Conservation (phyloP, 2,888 invertebrate genomes). For the Cosmia trapezina region DNA sequence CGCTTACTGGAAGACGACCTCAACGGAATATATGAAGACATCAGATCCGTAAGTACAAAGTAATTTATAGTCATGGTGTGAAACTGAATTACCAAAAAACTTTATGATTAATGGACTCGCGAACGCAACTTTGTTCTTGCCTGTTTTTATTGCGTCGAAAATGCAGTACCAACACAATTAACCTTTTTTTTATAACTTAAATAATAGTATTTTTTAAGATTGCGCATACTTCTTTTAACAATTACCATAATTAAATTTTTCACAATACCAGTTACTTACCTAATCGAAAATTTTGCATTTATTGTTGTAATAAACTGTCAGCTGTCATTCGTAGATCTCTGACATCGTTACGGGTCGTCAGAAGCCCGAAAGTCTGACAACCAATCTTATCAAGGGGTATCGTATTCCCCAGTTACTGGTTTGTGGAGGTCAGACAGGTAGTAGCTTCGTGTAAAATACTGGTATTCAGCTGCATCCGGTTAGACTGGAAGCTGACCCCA, state of each 20-base stretch:
- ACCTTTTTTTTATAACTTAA: conserved; percentile 10
- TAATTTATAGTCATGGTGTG: conserved; percentile 28
- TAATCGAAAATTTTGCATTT: conserved; percentile 7
- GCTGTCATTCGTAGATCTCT: too few species aligned
- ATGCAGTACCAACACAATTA: conserved; percentile 13
- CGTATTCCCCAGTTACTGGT: too few species aligned
- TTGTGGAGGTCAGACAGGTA: too few species aligned
- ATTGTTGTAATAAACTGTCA: not conserved
- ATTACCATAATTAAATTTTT: conserved; percentile 28
- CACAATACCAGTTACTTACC: conserved; percentile 5
- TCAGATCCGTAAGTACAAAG: conserved; percentile 92
- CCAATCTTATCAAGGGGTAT: too few species aligned
- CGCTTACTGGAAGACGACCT: conserved; percentile 96
- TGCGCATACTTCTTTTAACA: conserved; percentile 29
- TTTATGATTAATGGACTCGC: conserved; percentile 32
- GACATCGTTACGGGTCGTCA: too few species aligned
- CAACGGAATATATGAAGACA: conserved; percentile 95
- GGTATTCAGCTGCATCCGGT: too few species aligned
- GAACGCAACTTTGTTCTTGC: conserved; percentile 28
- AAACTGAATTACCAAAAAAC: conserved; percentile 30
- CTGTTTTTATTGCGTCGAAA: conserved; percentile 30
- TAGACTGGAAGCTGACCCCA: too few species aligned
- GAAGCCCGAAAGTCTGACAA: too few species aligned
- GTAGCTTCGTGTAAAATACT: too few species aligned
- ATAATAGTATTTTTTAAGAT: conserved; percentile 22